Conservation (phyloP, 2,888 invertebrate species). For the Malthinus flaveolus region DNA sequence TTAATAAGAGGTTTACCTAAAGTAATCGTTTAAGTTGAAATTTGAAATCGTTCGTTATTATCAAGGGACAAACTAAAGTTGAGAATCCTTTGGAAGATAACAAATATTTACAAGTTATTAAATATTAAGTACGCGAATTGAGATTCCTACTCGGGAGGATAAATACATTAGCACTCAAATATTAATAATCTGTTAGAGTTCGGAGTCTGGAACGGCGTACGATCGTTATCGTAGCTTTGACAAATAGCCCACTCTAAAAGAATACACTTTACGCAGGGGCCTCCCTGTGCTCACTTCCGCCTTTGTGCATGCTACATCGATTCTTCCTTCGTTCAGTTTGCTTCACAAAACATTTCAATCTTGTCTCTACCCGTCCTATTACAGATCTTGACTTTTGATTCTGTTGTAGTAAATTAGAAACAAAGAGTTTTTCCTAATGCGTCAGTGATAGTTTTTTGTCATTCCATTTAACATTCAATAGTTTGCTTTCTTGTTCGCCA, state of each 20-base stretch:
- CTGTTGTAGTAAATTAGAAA: slow-evolving; percentile 23
- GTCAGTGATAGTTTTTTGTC: slow-evolving; percentile 7
- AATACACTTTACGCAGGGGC: slow-evolving; percentile 37
- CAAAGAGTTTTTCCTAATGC: slow-evolving; percentile 19
- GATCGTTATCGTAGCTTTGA: slow-evolving; percentile 40
- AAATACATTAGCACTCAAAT: slow-evolving; percentile 30
- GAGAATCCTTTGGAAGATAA: slow-evolving; percentile 20
- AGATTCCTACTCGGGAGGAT: slow-evolving; percentile 21
- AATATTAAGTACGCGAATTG: slow-evolving; percentile 19
- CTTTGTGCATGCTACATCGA: slow-evolving; percentile 42
- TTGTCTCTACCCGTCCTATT: slow-evolving; percentile 36
- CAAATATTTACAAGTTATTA: slow-evolving; percentile 29
- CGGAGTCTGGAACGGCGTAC: slow-evolving; percentile 17
- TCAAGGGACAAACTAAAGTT: slow-evolving; percentile 23
- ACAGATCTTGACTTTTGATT: slow-evolving; percentile 28
- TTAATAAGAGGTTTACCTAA: slow-evolving; percentile 4
- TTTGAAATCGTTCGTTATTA: slow-evolving; percentile 24
- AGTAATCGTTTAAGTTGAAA: slow-evolving; percentile 16
- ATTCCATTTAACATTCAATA: background rate
- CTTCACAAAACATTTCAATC: slow-evolving; percentile 44
- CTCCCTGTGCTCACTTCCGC: slow-evolving; percentile 38
- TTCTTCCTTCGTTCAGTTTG: slow-evolving; percentile 43
- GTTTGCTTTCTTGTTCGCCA: background rate
- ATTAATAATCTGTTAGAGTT: slow-evolving; percentile 33
- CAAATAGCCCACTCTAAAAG: slow-evolving; percentile 43